A percentile compares a stretch with the other conserved stretches of the same genome.
Conservation (phyloP, 2,113 vertebrate genomes). For the Atlantisia rogersi region DNA sequence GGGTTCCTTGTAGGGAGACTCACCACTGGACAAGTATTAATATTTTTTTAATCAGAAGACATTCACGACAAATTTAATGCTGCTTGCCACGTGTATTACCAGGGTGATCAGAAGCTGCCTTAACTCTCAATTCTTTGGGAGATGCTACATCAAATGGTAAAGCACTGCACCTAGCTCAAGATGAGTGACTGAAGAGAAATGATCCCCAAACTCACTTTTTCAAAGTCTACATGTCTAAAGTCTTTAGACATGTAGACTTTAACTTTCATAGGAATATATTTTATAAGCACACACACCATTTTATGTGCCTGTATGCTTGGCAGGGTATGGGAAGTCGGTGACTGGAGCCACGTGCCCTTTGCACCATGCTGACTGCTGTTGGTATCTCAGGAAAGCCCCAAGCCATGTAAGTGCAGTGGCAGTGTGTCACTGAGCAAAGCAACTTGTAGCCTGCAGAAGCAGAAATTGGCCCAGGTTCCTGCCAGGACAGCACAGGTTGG, state of each 20-base stretch:
- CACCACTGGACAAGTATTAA: background rate
- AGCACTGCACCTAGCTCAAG: background rate
- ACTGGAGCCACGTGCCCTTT: background rate
- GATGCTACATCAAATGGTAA: background rate
- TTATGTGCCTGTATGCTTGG: background rate
- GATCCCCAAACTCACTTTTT: background rate
- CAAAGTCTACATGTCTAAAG: background rate
- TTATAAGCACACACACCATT: background rate
- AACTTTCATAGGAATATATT: background rate
- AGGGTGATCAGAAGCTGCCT: background rate
- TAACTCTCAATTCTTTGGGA: background rate
- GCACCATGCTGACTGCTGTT: fast-evolving
- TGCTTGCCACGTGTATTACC: background rate
- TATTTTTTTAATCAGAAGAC: background rate
- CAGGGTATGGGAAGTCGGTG: background rate
- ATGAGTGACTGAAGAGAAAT: background rate
- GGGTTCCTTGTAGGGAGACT: background rate
- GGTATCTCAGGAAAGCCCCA: background rate
- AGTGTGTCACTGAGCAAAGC: background rate
- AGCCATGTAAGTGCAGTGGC: background rate
- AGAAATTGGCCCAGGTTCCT: background rate
- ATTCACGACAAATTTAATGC: background rate
- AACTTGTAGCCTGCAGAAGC: fast-evolving
- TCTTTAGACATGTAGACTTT: too few species aligned
- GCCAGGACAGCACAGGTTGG: background rate